These are phyloP conservation scores for Dicentrarchus labrax DNA, from an alignment of 2,113 vertebrate species.

Conservation along the genomic window DNA sequence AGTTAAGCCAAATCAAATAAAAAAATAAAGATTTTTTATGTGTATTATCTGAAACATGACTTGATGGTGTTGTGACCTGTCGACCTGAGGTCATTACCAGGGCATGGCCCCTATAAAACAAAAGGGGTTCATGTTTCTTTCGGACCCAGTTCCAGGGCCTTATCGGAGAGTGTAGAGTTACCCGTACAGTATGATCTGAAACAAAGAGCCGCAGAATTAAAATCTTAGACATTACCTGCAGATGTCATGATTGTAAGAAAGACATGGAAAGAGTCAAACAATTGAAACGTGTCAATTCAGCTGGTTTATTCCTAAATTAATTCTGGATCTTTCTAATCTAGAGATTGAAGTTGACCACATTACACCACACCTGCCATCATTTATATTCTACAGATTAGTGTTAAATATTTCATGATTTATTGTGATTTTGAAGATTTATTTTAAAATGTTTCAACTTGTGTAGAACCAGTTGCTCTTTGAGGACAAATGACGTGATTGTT, in stretches of 20 bases:
- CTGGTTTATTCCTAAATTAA: background rate
- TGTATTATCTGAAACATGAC: background rate
- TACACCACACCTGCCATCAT: background rate
- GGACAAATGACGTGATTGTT: too few relatives aligned
- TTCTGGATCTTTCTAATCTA: background rate
- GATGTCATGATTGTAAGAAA: background rate
- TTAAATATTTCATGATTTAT: too few relatives aligned
- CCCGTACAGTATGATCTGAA: background rate
- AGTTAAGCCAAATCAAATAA: background rate
- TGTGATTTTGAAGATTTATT: too few relatives aligned
- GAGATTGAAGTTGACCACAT: background rate
- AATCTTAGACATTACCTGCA: slow-evolving; percentile 17
- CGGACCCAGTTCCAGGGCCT: slow-evolving; percentile 57
- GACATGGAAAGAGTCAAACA: background rate
- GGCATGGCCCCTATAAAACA: slow-evolving; percentile 11
- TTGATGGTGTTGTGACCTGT: background rate
- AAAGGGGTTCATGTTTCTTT: slow-evolving; percentile 15
- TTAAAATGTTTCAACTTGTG: too few relatives aligned
- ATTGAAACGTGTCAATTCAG: too few relatives aligned
- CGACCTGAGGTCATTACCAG: background rate
- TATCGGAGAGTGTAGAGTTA: slow-evolving; percentile 26
- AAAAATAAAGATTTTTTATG: background rate
- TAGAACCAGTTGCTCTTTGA: too few relatives aligned
- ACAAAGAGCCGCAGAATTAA: background rate
- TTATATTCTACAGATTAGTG: background rate